Conservation (phyloP, 2,888 invertebrate species). For the Tupiocoris notatus region DNA sequence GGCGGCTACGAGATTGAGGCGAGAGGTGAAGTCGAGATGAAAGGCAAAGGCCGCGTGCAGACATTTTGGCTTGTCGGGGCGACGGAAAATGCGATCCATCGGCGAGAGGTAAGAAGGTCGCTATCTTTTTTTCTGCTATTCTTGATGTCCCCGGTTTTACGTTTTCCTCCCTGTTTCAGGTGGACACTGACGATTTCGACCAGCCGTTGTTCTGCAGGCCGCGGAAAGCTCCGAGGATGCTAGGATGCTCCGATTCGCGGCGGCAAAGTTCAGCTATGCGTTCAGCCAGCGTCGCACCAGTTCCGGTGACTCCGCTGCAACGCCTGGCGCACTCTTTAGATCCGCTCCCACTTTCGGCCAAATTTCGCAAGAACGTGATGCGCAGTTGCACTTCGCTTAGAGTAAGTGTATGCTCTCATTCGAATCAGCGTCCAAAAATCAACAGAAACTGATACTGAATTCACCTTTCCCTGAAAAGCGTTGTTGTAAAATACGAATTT, state of each 20-base stretch:
- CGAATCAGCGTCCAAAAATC: no score
- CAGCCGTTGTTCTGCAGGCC: slow-evolving; percentile 82
- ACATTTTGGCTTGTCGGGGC: slow-evolving; percentile 79
- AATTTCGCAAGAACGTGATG: slow-evolving; percentile 45
- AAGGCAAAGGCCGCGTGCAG: slow-evolving; percentile 80
- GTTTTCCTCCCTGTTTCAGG: slow-evolving; percentile 46
- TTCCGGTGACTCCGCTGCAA: slow-evolving; percentile 44
- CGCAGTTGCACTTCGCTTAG: slow-evolving; percentile 52
- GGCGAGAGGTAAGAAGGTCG: slow-evolving; percentile 57
- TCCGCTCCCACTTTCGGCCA: slow-evolving; percentile 57
- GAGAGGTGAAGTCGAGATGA: slow-evolving; percentile 77
- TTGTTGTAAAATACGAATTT: no score
- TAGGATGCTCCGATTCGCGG: slow-evolving; percentile 62
- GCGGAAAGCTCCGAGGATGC: slow-evolving; percentile 73
- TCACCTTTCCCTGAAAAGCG: no score
- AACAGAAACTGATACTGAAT: no score
- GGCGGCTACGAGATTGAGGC: slow-evolving; percentile 82
- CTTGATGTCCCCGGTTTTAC: not conserved
- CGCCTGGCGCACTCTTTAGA: slow-evolving; percentile 63
- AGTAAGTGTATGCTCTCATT: no score
- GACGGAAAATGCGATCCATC: slow-evolving; percentile 77
- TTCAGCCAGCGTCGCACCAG: slow-evolving; percentile 40
- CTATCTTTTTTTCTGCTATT: not conserved
- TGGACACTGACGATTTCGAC: slow-evolving; percentile 65
- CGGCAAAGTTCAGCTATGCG: slow-evolving; percentile 60